phyloP scores from a whole-genome alignment of 2,113 vertebrate species.

The Abramis brama region DNA sequence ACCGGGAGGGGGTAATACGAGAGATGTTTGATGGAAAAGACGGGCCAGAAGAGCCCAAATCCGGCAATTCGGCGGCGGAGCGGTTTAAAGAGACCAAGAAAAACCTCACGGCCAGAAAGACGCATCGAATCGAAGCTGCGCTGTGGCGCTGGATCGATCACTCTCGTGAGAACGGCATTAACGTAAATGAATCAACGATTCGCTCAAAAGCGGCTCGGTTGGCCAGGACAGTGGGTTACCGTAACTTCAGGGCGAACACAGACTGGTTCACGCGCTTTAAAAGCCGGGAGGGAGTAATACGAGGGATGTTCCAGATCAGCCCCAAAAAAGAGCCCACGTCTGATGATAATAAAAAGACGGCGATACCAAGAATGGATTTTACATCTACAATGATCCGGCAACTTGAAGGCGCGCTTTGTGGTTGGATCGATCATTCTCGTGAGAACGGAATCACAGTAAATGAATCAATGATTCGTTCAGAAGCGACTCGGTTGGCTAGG shows the following conservation, averaged over 20 bases:
- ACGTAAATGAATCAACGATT: constrained; percentile 8
- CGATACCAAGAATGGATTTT: not conserved
- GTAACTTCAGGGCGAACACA: constrained; percentile 36
- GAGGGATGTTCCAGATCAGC: constrained; percentile 2
- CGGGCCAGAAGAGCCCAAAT: not conserved
- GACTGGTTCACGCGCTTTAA: constrained; percentile 44
- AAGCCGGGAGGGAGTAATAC: constrained; percentile 21
- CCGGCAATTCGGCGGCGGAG: not conserved
- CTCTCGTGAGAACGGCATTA: constrained; percentile 48
- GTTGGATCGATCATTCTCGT: constrained; percentile 42
- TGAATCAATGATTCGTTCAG: constrained; percentile 23
- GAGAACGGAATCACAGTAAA: constrained; percentile 41
- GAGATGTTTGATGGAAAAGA: not conserved
- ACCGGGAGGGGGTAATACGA: constrained; percentile 24
- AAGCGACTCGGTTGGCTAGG: constrained; percentile 26
- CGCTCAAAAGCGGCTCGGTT: constrained; percentile 25
- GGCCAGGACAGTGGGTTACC: constrained; percentile 15
- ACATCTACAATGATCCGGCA: not conserved
- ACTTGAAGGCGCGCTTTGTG: not conserved
- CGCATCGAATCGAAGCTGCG: constrained; percentile 36
- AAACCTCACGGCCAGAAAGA: not conserved
- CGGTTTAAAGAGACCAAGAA: not conserved
- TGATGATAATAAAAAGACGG: not conserved
- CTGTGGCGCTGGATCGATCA: constrained; percentile 44
- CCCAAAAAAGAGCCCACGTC: not conserved